These are phyloP conservation scores for Sitta carolinensis DNA, from an alignment of 2,797 vertebrate genomes.

Conservation along the genomic window DNA sequence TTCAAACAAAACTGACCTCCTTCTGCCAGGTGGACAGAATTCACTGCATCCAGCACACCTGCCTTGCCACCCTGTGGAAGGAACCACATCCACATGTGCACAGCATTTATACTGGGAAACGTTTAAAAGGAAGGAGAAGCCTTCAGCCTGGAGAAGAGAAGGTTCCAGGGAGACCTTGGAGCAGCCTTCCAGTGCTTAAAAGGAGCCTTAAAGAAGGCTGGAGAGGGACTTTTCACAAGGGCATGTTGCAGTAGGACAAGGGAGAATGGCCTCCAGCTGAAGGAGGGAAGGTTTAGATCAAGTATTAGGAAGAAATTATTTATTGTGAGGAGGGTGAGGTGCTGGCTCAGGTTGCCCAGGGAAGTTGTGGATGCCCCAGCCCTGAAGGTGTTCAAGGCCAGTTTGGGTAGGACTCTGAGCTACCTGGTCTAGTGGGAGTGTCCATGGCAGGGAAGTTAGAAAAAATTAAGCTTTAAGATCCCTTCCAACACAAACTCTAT, in stretches of 20 bases:
- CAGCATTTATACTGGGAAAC: not conserved
- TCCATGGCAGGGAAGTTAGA: not conserved
- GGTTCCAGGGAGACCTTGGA: not conserved
- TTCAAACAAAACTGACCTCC: not conserved
- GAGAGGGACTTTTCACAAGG: not conserved
- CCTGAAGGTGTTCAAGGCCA: not conserved
- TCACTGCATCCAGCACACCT: not conserved
- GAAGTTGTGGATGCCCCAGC: not conserved
- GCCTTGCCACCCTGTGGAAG: not conserved
- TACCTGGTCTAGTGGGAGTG: not conserved
- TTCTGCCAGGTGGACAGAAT: not conserved
- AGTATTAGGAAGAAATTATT: not conserved
- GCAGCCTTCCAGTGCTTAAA: not conserved
- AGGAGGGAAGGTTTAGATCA: not conserved
- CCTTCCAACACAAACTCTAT: not conserved
- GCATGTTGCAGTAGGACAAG: not conserved
- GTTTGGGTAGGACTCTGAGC: not conserved
- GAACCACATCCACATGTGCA: fast-evolving
- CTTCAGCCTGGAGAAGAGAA: not conserved
- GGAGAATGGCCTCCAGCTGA: not conserved
- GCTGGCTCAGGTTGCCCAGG: not conserved
- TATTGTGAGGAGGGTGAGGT: not conserved
- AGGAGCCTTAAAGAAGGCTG: not conserved
- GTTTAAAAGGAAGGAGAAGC: not conserved
- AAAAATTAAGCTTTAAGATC: not conserved